phyloP scores from a whole-genome alignment of 2,797 vertebrate species.

The Nothura maculosa region DNA sequence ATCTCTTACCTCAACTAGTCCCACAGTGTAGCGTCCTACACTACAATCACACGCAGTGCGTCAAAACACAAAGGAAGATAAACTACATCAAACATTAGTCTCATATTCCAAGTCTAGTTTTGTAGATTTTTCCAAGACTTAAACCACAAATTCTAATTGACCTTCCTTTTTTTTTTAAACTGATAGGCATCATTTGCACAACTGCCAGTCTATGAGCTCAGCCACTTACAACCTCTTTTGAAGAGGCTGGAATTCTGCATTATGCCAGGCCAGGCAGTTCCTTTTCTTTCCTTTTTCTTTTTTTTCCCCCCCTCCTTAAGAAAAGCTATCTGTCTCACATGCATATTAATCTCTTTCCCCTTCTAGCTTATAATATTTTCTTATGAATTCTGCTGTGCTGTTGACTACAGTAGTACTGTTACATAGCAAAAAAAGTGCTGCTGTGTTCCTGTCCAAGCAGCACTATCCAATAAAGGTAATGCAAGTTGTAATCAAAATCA shows the following conservation, averaged over 20 bases:
- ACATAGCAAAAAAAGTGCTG: neutral
- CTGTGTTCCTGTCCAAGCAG: neutral
- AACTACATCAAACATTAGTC: neutral
- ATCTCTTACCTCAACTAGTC: neutral
- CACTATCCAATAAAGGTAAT: neutral
- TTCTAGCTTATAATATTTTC: neutral
- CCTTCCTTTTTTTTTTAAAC: neutral
- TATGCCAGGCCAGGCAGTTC: neutral
- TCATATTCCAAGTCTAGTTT: neutral
- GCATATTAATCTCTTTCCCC: neutral
- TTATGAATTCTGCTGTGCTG: neutral
- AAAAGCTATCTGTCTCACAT: neutral
- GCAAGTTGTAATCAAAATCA: neutral
- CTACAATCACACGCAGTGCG: neutral
- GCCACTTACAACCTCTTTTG: neutral
- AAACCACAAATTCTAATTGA: neutral
- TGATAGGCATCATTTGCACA: neutral
- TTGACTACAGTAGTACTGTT: neutral
- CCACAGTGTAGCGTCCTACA: neutral
- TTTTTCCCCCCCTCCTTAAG: accelerated
- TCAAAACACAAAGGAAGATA: neutral
- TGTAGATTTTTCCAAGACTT: neutral
- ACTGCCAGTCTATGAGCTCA: neutral
- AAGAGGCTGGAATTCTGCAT: neutral
- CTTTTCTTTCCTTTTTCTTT: accelerated